phyloP scores from a whole-genome alignment of 1,140 invertebrate species.

The Magallana ariakensis region DNA sequence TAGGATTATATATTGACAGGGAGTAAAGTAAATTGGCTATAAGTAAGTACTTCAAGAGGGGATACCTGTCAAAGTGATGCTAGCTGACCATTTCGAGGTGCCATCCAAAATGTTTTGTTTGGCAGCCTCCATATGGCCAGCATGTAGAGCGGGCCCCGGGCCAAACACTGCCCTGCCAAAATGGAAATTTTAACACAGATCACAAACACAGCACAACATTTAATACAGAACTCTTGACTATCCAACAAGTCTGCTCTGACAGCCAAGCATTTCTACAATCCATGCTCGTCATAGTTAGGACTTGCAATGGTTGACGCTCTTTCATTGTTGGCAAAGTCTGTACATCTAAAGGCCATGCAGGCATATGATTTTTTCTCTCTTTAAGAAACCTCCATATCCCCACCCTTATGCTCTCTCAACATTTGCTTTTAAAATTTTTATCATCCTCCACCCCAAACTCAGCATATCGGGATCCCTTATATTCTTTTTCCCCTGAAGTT shows the following conservation, averaged over 20 bases:
- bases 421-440: neutral
- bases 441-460: neutral
- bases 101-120: conserved; percentile 98
- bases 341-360: conserved; percentile 7
- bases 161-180: conserved; percentile 88
- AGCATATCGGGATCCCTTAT: no score
- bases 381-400: neutral
- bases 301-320: neutral
- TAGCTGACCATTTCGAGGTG: conserved; percentile 99
- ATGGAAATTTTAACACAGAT: conserved; percentile 41
- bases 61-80: conserved; percentile 88
- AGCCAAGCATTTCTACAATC: neutral
- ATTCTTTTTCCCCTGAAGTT: no score
- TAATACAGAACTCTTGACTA: neutral
- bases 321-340: neutral
- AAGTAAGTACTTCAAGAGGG: no score
- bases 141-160: conserved; percentile 98
- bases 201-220: conserved; percentile 38
- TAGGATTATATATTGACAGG: neutral
- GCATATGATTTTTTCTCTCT: neutral
- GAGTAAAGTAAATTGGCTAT: no score
- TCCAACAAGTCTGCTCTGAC: neutral
- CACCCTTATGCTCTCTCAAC: neutral
- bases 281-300: neutral
- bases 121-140: conserved; percentile 98